Base-by-base conservation (phyloP, 2,888 invertebrate genomes). In the Chalcis sispes region DNA sequence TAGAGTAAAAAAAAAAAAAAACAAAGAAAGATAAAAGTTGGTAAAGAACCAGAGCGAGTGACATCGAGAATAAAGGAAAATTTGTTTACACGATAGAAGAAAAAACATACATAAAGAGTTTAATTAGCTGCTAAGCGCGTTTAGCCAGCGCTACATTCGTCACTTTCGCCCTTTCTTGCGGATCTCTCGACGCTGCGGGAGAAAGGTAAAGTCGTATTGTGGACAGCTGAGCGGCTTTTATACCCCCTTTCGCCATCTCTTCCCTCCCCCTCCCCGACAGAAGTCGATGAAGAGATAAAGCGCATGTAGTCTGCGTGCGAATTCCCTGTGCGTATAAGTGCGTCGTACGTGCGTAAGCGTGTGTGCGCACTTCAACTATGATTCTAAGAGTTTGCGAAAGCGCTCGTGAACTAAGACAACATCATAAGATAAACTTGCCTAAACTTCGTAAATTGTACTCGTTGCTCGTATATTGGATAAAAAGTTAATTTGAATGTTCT, bases 71-170 rank as follows among this genome's bases (percentile, higher is more conserved):
- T 15, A 29, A 29, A 10, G 27, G 48, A 40, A 2, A 40, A 40
- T 4, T 8, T 27, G 27, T 20, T 58, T 58, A 58, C 58, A 62
- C n/a, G n/a, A n/a, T 29, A 2, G 36, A 65, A 58, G 52, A 3
- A 1, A 3, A 46, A 13, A 42, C 36, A 23, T 3, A n/a, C 25
- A n/a, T 8, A 25, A 8, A n/a, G 40, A 66, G 65, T 52, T 54
- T 66, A 66, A 66, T 66, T 66, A 27, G 25, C 65, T 32, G 36
- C 52, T 66, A 54, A 66, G 25, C 40, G 36, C 52, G 40, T 8
- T 42, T 10, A 13, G 27, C 67, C 29, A 56, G 54, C 27, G 67
- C 27, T 2, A 20, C 27, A 67, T 42, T 29, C 54, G 56, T 67
- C 67, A 46, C 42, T 56, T 29, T 48, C 40, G 25, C 15, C 54